Evolutionary conservation across 2,113 vertebrate genomes (phyloP).

Genomic region (Gobio gobio): DNA sequence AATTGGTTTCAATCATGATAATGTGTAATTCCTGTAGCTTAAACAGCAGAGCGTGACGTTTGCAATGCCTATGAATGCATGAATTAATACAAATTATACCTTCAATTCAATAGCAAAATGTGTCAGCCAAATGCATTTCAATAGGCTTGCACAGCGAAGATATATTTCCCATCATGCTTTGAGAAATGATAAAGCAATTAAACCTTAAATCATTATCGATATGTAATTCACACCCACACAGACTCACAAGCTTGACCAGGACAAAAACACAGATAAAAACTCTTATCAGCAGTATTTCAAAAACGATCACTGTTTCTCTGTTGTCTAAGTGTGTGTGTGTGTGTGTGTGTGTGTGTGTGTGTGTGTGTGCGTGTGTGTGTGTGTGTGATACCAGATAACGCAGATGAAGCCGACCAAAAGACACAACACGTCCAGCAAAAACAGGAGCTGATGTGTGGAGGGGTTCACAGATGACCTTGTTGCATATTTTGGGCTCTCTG

Average conservation of each 20-base stretch:
- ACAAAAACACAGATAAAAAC: neutral
- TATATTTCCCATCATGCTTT: neutral
- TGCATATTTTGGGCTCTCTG: slow-evolving; percentile 33
- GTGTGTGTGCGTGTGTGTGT: neutral
- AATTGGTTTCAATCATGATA: neutral
- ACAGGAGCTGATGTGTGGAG: slow-evolving; percentile 22
- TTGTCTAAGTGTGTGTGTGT: neutral
- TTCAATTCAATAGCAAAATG: neutral
- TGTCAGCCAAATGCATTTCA: neutral
- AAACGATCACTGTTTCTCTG: neutral
- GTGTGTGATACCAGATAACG: neutral
- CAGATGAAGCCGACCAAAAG: neutral
- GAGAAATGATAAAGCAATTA: neutral
- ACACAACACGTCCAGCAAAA: slow-evolving; percentile 12
- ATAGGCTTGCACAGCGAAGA: neutral
- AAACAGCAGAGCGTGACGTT: neutral
- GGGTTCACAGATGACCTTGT: slow-evolving; percentile 19
- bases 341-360: slow-evolving; percentile 29
- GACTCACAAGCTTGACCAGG: neutral
- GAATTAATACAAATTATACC: neutral
- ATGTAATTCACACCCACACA: neutral
- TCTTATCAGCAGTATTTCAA: neutral
- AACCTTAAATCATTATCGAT: neutral
- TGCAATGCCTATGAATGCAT: neutral
- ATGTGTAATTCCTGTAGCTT: neutral